Percentiles rank a stretch among this genome's conserved stretches.
phyloP scores from a whole-genome alignment of 2,113 vertebrate species.

The Oryzias woworae region DNA sequence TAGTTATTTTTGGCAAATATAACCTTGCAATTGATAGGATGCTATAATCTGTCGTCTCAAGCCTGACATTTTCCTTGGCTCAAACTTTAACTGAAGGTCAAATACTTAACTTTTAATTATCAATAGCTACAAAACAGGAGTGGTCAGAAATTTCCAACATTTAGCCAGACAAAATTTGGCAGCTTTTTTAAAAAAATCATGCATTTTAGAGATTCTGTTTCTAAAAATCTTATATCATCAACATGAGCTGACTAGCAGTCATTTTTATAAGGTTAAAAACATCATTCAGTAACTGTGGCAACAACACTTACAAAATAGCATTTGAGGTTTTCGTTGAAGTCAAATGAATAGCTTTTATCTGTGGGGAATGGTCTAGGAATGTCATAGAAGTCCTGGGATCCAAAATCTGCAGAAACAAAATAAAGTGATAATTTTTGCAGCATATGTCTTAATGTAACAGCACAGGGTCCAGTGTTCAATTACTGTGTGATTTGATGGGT shows the following conservation, averaged over 20 bases:
- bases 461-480: too few relatives aligned
- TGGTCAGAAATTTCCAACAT: too few relatives aligned
- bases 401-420: constrained; percentile 81
- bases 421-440: not conserved
- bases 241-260: not conserved
- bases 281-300: not conserved
- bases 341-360: constrained; percentile 91
- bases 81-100: too few relatives aligned
- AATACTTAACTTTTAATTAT: too few relatives aligned
- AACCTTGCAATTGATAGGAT: too few relatives aligned
- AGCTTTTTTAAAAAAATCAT: too few relatives aligned
- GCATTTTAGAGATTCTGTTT: too few relatives aligned
- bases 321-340: constrained; percentile 89
- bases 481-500: not conserved
- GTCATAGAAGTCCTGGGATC: constrained; percentile 97
- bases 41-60: too few relatives aligned
- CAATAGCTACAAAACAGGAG: too few relatives aligned
- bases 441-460: not conserved
- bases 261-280: not conserved
- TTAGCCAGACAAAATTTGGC: too few relatives aligned
- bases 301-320: constrained; percentile 93
- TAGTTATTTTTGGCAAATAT: too few relatives aligned
- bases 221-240: not conserved
- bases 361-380: constrained; percentile 92
- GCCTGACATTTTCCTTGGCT: too few relatives aligned